A percentile compares a stretch with the other conserved stretches of the same genome.
Evolutionary conservation across 2,797 vertebrate genomes (phyloP).

Genomic region (Tiaroga cobitis): DNA sequence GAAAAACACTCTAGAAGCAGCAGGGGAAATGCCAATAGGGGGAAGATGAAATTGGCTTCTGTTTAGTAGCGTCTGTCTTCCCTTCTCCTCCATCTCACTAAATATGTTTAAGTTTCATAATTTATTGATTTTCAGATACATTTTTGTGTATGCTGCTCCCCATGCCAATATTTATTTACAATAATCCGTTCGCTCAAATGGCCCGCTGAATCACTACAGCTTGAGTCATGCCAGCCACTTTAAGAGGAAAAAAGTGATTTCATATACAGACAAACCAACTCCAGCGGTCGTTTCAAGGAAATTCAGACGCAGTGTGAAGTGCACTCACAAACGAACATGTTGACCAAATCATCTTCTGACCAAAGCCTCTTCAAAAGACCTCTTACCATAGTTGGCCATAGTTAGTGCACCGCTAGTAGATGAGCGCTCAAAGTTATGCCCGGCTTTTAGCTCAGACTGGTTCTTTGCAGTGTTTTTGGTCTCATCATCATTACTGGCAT

Average conservation of each 20-base stretch:
- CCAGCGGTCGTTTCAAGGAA: conserved; percentile 63
- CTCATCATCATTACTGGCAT: conserved; percentile 54
- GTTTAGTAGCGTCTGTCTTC: conserved; percentile 64
- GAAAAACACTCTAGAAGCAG: conserved; percentile 64
- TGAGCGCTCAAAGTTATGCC: conserved; percentile 49
- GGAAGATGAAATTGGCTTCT: conserved; percentile 57
- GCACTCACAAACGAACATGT: conserved; percentile 45
- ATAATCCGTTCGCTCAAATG: conserved; percentile 52
- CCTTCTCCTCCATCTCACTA: conserved; percentile 52
- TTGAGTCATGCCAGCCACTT: conserved; percentile 69
- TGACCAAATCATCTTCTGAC: conserved; percentile 61
- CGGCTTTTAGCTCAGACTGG: conserved; percentile 42
- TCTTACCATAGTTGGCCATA: conserved; percentile 58
- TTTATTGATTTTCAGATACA: conserved; percentile 68
- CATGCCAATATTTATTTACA: conserved; percentile 55
- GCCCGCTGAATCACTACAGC: conserved; percentile 55
- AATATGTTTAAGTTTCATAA: conserved; percentile 69
- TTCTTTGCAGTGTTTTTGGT: conserved; percentile 35
- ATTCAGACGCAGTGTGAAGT: conserved; percentile 40
- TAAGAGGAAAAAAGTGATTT: conserved; percentile 71
- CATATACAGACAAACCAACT: conserved; percentile 74
- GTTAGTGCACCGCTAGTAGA: conserved; percentile 61
- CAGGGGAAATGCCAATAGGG: conserved; percentile 60
- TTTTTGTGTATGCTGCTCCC: conserved; percentile 58
- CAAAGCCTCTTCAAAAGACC: conserved; percentile 71